Percentiles rank a stretch among this genome's conserved stretches.
Conservation (phyloP, 2,888 invertebrate species). For the Luffia ferchaultella region DNA sequence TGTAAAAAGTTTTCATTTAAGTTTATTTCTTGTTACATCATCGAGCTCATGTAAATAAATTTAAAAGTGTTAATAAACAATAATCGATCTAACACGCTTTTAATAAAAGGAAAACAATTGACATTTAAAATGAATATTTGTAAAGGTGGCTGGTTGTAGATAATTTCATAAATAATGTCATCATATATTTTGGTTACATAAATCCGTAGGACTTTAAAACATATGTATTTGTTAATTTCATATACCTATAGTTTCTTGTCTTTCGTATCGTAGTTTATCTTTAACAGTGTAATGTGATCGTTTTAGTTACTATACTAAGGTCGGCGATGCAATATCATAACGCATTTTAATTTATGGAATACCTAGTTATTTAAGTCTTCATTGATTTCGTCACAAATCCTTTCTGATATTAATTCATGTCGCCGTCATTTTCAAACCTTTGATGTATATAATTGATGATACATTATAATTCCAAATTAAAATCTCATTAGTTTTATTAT, state of each 20-base stretch:
- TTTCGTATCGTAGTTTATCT: not conserved
- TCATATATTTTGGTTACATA: too few relatives aligned
- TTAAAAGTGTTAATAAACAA: slow-evolving; percentile 33
- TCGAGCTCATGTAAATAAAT: slow-evolving; percentile 44
- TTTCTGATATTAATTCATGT: not conserved
- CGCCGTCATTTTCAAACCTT: not conserved
- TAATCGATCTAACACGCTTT: slow-evolving; percentile 23
- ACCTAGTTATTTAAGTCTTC: not conserved
- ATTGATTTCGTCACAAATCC: not conserved
- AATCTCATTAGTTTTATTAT: not conserved
- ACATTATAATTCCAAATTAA: not conserved
- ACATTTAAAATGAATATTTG: slow-evolving; percentile 19
- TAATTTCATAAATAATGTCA: not conserved
- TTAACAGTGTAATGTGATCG: not conserved
- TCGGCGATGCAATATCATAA: slow-evolving; percentile 17
- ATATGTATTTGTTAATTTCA: not conserved
- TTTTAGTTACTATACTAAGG: slow-evolving; percentile 6
- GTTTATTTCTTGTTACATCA: not conserved
- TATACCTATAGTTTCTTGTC: not conserved
- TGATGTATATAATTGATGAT: not conserved
- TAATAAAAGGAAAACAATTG: not conserved
- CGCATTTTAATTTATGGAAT: not conserved
- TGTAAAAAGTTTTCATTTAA: not conserved
- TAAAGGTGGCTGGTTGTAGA: slow-evolving; percentile 20
- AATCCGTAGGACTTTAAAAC: not conserved